Percentiles rank a stretch among this genome's conserved stretches.
Conservation (phyloP, 92 coral and sea anemone genomes). For the Hydrozoanthus gracilis region DNA sequence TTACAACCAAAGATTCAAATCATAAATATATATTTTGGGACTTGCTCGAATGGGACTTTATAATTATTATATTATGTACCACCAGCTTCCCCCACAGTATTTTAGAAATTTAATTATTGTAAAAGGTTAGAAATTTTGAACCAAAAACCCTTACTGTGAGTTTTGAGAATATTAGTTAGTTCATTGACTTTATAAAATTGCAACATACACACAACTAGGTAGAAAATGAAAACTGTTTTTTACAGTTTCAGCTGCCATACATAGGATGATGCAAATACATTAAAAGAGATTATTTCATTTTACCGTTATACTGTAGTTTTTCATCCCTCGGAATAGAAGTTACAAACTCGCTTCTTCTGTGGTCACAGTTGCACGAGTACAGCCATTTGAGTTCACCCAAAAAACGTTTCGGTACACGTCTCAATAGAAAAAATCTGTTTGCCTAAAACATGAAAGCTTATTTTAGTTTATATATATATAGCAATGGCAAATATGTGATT, state of each 20-base stretch:
- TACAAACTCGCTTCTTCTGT: conserved; percentile 11
- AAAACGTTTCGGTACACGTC: neutral
- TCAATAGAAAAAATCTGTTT: conserved; percentile 1
- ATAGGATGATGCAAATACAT: neutral
- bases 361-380: conserved; percentile 13
- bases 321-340: conserved; percentile 1
- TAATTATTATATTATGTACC: neutral
- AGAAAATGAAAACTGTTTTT: neutral
- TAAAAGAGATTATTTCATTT: neutral
- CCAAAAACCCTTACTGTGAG: neutral
- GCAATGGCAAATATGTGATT: too few relatives aligned
- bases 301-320: conserved; percentile 2
- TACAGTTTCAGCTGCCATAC: neutral
- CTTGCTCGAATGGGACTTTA: neutral
- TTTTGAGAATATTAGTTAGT: too few relatives aligned
- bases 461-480: too few relatives aligned
- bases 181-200: too few relatives aligned
- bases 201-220: too few relatives aligned
- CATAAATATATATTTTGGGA: neutral
- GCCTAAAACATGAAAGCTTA: neutral
- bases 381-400: neutral
- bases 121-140: neutral
- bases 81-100: neutral
- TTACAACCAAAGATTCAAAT: too few relatives aligned
- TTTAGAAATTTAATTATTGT: neutral